Base-by-base conservation (phyloP, 2,797 vertebrate species). In the Sebastes iracundus region DNA sequence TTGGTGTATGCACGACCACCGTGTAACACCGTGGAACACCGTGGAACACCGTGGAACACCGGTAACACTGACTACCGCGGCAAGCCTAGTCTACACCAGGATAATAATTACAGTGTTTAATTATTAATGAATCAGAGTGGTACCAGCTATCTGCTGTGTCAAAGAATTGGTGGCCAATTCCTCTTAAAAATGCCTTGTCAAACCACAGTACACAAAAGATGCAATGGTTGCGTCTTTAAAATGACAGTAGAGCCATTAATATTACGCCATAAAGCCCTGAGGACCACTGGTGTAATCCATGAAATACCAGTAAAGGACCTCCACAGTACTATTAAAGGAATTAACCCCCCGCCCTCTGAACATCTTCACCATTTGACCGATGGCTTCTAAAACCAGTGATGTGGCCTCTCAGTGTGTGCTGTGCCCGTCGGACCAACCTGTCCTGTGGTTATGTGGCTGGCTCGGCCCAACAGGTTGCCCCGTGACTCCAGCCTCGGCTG, bases 381-480 rank as follows among this genome's bases (percentile, higher is more conserved):
- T 71, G 35, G 16, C 38, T 32, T 76, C 55, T 49, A 33, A 64
- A 32, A 82, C 58, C 60, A 55, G 32, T 30, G 53, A 71, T 23
- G 3, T 61, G 72, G 49, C 73, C 74, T 72, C 53, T 77, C 9
- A 7, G 38, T 60, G 70, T 69, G 70, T 63, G 55, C 33, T 58
- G 6, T 75, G 80, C 87, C 86, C 58, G 77, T 92, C 65, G 32
- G 72, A 88, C 90, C 84, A 86, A 93, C 93, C 93, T 95, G 96
- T 96, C 95, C 91, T 93, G 89, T 94, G 91, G 95, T 95, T 91
- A 90, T 95, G 95, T 95, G 94, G 94, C 94, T 92, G 93, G 88
- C 94, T 94, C 89, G 90, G 94, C 92, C 96, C 96, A 97, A 97
- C 97, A 97, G 97, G 97, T 98, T 97, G 94, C 76, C 61, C 76